These are phyloP conservation scores for Pomacea maculata DNA, from an alignment of 1,140 invertebrate genomes.

Conservation along the genomic window DNA sequence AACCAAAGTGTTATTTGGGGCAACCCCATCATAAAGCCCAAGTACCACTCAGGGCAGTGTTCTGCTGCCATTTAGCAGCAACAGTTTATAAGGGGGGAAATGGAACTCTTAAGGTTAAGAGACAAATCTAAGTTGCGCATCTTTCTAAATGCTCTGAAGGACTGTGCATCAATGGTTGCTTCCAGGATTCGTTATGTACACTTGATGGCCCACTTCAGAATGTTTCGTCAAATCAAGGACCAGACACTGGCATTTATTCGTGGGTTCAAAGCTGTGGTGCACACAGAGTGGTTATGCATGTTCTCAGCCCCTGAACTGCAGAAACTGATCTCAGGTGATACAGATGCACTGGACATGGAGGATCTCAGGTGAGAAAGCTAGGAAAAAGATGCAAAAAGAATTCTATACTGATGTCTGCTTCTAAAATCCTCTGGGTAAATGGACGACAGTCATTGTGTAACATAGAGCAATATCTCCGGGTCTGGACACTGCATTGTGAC, in stretches of 20 bases:
- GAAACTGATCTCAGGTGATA: conserved; percentile 69
- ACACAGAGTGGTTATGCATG: conserved; percentile 92
- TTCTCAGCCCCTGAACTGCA: conserved; percentile 96
- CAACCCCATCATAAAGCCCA: too few species aligned
- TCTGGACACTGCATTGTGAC: too few species aligned
- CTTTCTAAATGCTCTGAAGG: background rate
- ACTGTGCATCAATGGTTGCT: conserved; percentile 2
- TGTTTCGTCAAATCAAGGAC: conserved; percentile 89
- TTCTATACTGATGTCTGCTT: too few species aligned
- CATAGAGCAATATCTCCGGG: too few species aligned
- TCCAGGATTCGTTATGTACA: conserved; percentile 95
- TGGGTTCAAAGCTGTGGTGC: conserved; percentile 95
- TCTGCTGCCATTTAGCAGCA: too few species aligned
- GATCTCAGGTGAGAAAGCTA: conserved; percentile 75
- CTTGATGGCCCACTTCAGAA: conserved; percentile 97
- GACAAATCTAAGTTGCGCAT: background rate
- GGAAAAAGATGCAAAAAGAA: background rate
- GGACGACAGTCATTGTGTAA: too few species aligned
- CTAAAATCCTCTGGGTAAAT: too few species aligned
- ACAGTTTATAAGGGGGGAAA: too few species aligned
- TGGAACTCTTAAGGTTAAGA: too few species aligned
- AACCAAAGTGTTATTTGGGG: too few species aligned
- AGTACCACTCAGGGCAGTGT: too few species aligned
- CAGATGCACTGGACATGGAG: conserved; percentile 78
- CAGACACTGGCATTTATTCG: conserved; percentile 96